These are phyloP conservation scores for Coluber constrictor DNA, from an alignment of 2,797 vertebrate species.

Conservation along the genomic window DNA sequence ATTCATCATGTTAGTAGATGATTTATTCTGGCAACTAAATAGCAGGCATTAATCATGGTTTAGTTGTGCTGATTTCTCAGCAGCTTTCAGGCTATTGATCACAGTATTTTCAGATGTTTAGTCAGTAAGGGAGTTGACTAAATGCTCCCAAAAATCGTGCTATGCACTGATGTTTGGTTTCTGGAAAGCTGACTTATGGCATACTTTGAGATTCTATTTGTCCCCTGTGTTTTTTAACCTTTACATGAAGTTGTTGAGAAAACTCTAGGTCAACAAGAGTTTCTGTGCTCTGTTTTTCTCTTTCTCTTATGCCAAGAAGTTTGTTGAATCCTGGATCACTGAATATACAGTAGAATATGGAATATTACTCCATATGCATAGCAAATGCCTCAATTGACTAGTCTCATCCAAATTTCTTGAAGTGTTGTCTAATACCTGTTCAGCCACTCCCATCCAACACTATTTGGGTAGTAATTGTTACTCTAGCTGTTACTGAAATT, in stretches of 20 bases:
- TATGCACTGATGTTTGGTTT: background rate
- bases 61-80: background rate
- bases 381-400: background rate
- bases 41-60: background rate
- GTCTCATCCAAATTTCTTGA: background rate
- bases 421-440: background rate
- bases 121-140: background rate
- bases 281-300: background rate
- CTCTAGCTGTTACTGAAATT: background rate
- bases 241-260: background rate
- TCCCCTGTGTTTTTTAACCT: background rate
- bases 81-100: background rate
- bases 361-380: background rate
- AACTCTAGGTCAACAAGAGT: background rate
- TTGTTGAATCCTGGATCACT: background rate
- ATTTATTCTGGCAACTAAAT: background rate
- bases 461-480: background rate
- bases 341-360: background rate
- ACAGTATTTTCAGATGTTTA: background rate
- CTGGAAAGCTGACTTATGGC: background rate
- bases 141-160: background rate
- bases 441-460: background rate
- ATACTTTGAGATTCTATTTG: background rate
- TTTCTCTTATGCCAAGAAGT: background rate
- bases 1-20: background rate